Evolutionary conservation across 2,888 invertebrate genomes (phyloP).

Genomic region (Chrysopilus asiliformis): DNA sequence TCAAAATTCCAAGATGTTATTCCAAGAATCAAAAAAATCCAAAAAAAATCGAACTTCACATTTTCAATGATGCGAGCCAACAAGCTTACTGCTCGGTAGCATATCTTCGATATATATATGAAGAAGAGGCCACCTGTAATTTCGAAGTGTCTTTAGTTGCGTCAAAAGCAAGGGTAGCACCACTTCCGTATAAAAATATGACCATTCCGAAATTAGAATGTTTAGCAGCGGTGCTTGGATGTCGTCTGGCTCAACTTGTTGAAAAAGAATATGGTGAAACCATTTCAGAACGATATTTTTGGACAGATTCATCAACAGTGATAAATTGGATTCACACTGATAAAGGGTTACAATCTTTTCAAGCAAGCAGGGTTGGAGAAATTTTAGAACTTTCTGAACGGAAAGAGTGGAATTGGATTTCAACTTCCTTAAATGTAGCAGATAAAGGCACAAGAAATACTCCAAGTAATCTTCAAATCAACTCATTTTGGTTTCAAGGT

Average conservation of each 20-base stretch:
- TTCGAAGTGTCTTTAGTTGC: not conserved
- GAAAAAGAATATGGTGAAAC: not conserved
- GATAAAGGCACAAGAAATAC: too few species aligned
- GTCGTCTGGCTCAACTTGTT: not conserved
- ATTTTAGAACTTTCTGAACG: too few species aligned
- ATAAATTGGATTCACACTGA: not conserved
- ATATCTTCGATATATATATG: not conserved
- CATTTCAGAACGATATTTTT: not conserved
- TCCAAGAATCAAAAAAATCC: too few species aligned
- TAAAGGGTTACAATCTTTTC: not conserved
- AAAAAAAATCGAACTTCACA: not conserved
- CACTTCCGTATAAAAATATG: not conserved
- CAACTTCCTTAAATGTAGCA: too few species aligned
- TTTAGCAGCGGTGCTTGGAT: too few species aligned
- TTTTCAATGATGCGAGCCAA: not conserved
- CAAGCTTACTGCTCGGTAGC: not conserved
- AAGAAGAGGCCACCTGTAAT: not conserved
- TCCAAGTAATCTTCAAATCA: too few species aligned
- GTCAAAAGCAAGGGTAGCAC: not conserved
- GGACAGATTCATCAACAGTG: not conserved
- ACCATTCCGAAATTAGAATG: slow-evolving; percentile 1
- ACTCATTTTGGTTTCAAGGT: too few species aligned
- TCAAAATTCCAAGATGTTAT: not conserved
- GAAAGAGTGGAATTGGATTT: too few species aligned
- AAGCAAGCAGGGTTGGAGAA: too few species aligned